Evolutionary conservation across 2,888 invertebrate species (phyloP), one percentile per base, ranked within the genome.

Genomic region (Oscheius myriophilus): DNA sequence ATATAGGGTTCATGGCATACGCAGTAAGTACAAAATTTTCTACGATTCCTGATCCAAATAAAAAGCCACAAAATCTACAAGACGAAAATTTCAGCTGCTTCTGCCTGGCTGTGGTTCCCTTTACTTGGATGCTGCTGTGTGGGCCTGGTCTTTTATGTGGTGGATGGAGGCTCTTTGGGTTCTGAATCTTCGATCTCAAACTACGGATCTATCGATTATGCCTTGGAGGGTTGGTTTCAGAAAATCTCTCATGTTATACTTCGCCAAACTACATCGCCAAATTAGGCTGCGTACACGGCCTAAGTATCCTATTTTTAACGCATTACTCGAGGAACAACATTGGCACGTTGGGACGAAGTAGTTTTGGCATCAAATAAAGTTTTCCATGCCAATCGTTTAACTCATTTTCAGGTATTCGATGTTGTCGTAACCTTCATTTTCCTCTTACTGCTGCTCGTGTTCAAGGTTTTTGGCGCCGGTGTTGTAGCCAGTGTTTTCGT

Each of bases 41-140:
- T 25, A 11, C 12, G 18, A 53, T 23, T 54, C 2, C 12, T 26
- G 18, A 26, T 46, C n/a, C 3, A 46, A 46, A 46, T 18, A 4
- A 18, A 46, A 11, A 46, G 11, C 21, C 21, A 46, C 2, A 46
- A 6, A 6, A 3, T 46, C n/a, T 18, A 3, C 3, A 6, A 6
- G 21, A 46, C 6, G 3, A 46, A 6, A n/a, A 3, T 46, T 61
- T 49, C 53, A 73, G 73, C 59, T 76, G 12, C 70, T 80, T 12
- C 73, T 86, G 80, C 88, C 88, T 2, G 87, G 87, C 21, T 88
- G 88, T 81, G 88, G 88, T 4, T 86, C 87, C 68, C 71, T 84
- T 26, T 78, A 82, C 42, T 76, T 88, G 69, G 88, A 88, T 72
- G 79, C 86, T 43, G 69, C 76, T 16, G 84, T 88, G 12, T 87